These are phyloP conservation scores for Tiaroga cobitis DNA, from an alignment of 2,797 vertebrate species.

Conservation along the genomic window DNA sequence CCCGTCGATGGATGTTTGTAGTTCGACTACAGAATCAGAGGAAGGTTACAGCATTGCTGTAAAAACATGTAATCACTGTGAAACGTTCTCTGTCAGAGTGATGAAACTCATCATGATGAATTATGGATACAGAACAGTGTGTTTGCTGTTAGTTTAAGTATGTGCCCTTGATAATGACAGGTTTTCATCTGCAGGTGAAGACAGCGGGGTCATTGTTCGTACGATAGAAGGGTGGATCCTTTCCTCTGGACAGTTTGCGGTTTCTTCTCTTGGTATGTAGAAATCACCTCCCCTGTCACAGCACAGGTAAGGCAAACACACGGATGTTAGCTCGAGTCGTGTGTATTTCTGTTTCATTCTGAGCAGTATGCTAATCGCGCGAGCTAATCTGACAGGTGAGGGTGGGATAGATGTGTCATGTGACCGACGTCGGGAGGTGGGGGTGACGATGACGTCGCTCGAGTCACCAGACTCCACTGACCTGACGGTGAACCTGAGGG, in stretches of 20 bases:
- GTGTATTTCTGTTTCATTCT: not conserved
- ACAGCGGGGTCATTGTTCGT: conserved; percentile 76
- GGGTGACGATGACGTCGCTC: conserved; percentile 43
- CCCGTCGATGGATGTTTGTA: not conserved
- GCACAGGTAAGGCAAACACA: conserved; percentile 64
- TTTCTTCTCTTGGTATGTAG: conserved; percentile 70
- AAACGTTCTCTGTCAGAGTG: not conserved
- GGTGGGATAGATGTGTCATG: conserved; percentile 65
- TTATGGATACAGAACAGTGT: conserved; percentile 10
- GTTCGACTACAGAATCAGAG: not conserved
- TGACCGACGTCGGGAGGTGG: conserved; percentile 19
- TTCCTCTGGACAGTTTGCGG: conserved; percentile 66
- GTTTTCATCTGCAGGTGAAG: conserved; percentile 58
- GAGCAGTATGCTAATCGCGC: conserved; percentile 65
- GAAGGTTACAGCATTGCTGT: not conserved
- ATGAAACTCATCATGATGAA: conserved; percentile 22
- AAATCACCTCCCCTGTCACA: conserved; percentile 76
- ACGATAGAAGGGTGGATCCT: conserved; percentile 60
- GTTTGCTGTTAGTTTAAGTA: conserved; percentile 50
- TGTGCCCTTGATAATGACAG: conserved; percentile 54
- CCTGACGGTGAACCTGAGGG: conserved; percentile 74
- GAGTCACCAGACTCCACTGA: conserved; percentile 68
- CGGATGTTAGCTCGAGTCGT: conserved; percentile 40
- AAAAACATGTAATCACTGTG: conserved; percentile 10
- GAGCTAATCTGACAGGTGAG: conserved; percentile 78